Evolutionary conservation across 2,797 vertebrate species (phyloP), one percentile per base, ranked within the genome.

Genomic region (Uromys caudimaculatus): DNA sequence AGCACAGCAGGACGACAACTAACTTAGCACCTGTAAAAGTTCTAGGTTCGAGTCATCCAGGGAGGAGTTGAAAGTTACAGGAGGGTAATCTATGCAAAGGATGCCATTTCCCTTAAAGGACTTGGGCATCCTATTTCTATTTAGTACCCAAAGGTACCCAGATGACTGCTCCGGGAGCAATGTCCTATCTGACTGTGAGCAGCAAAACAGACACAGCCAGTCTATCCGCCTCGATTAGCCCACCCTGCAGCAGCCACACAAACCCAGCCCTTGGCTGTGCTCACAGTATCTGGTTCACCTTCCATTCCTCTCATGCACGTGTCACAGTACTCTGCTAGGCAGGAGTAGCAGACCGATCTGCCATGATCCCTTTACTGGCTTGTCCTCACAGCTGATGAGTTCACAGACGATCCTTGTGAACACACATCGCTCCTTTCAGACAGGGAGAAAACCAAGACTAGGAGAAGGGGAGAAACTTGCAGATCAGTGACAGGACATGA

Each of bases 271-370:
- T 27, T 23, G 67, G 44, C 27, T 89, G 27, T 50, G 89, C 91
- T 92, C 56, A 93, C 52, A 67, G 77, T 84, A 71, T 85, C 73
- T n/a, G 35, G 23, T 64, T 76, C 24, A 73, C 9, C 64, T 64
- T 78, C 64, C 47, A 6, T 35, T 89, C 71, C 64, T 60, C 35
- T 67, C 9, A 75, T 10, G 44, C 4, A 5, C 0, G 0, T 1
- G 10, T n/a, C 73, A n/a, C 56, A 0, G 12, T 24, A 12, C 12
- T 35, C 12, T 35, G 7, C 7, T 0, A 16, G 1, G 29, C 12
- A 52, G 32, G 16, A 77, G 35, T 0, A 14, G 71, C n/a, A 4
- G 5, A 21, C 17, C 4, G 0, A 24, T 47, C 35, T 5, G 9
- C 47, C 32, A 11, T 0, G 24, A n/a, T 2, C 41, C n/a, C 41